phyloP scores from a whole-genome alignment of 2,888 invertebrate genomes.

The Rotaria macrura region DNA sequence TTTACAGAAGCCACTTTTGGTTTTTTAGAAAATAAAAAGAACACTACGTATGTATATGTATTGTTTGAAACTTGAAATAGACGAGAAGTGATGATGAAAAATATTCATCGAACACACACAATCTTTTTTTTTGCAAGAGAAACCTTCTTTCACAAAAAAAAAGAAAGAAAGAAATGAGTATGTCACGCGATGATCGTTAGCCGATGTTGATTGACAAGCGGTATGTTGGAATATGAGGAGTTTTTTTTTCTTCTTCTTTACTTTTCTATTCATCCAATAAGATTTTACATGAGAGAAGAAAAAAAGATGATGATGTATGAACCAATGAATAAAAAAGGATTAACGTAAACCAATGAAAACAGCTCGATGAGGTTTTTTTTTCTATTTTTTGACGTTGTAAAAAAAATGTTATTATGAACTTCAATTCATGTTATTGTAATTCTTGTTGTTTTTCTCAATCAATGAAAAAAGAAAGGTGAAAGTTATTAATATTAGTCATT shows the following conservation, averaged over 20 bases:
- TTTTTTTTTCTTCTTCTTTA: not conserved
- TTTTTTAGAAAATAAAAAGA: no score
- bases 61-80: not conserved
- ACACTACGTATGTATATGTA: not conserved
- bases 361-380: not conserved
- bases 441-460: no score
- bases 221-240: not conserved
- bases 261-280: not conserved
- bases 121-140: no score
- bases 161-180: not conserved
- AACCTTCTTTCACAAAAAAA: no score
- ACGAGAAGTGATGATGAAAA: not conserved
- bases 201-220: not conserved
- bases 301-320: not conserved
- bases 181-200: constrained; percentile 1
- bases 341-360: not conserved
- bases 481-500: no score
- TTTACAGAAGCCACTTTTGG: constrained; percentile 1
- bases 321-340: not conserved
- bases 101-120: not conserved
- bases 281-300: not conserved
- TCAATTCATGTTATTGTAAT: no score
- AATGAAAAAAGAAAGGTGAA: no score
- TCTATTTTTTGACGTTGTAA: no score
- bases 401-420: no score